Base-by-base conservation (phyloP, 2,113 vertebrate species). In the Zosterops lateralis region DNA sequence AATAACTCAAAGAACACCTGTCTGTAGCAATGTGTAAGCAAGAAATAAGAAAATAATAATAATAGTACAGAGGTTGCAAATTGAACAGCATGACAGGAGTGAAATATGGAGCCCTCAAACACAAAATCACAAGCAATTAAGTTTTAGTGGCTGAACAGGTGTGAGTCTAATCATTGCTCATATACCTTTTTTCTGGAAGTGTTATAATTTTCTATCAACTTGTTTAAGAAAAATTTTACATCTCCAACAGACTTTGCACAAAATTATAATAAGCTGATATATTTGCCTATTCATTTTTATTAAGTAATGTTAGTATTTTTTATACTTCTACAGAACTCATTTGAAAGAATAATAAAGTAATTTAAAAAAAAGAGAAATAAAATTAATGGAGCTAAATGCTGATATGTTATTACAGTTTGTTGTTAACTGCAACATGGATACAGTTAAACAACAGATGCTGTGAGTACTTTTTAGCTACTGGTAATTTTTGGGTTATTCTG, bases 391-490 rank as follows among this genome's bases (percentile, higher is more conserved):
- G 28, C 53, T 53, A 15, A 92, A 83, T 90, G 34, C 36, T 70
- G 85, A 60, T 95, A 89, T 53, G 64, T 83, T 95, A 89, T 70
- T 90, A 92, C 1, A 16, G 44, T 42, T 93, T 91, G 64, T 67
- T 92, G 87, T 88, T 95, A 96, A 90, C 84, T 88, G 79, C 74
- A 95, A 65, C 79, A 73, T 31, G 19, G 17, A 87, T 74, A 93
- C 47, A 93, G 82, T 92, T 87, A 97, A 92, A 92, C 84, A 93
- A 88, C 89, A 97, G 94, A 96, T 87, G 82, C 73, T 94, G 18
- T 1, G 7, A 87, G 66, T 47, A 84, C 42, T 68, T 87, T 53
- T 74, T 78, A 89, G 73, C 73, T 82, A 84, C 56, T 40, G 6
- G 25, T 84, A 91, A 75, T 88, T 90, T 95, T 70, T 58, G 44